These are phyloP conservation scores for Clinocottus analis DNA, from an alignment of 2,113 vertebrate genomes.

Conservation along the genomic window DNA sequence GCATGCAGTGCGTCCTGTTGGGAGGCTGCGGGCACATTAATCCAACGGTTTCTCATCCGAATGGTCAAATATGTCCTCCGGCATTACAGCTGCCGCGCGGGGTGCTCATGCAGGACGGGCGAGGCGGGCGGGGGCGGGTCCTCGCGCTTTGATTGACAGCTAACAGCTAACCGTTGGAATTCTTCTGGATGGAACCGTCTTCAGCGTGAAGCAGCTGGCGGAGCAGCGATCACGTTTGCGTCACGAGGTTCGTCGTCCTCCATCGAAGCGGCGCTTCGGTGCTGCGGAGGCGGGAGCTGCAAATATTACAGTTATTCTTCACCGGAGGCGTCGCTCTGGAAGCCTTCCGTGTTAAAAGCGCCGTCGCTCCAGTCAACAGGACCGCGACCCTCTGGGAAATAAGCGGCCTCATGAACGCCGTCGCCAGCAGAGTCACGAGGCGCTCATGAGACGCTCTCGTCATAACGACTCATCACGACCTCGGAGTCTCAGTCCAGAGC, in stretches of 20 bases:
- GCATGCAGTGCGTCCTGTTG: not conserved
- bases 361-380: slow-evolving; percentile 34
- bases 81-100: not conserved
- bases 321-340: slow-evolving; percentile 17
- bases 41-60: not conserved
- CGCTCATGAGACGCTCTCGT: too few relatives aligned
- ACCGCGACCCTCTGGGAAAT: slow-evolving; percentile 60
- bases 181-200: not conserved
- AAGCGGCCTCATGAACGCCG: slow-evolving; percentile 49
- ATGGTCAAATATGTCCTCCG: not conserved
- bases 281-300: not conserved
- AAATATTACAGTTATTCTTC: slow-evolving; percentile 22
- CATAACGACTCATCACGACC: too few relatives aligned
- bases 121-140: not conserved
- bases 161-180: too few relatives aligned
- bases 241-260: not conserved
- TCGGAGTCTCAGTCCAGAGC: too few relatives aligned
- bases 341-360: slow-evolving; percentile 26
- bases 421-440: too few relatives aligned
- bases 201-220: too few relatives aligned
- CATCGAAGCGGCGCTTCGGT: too few relatives aligned
- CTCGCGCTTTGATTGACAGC: not conserved
- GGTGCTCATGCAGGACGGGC: not conserved
- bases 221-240: not conserved
- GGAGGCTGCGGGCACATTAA: slow-evolving; percentile 12